Evolutionary conservation across 2,888 invertebrate species (phyloP), one percentile per base, ranked within the genome.

Genomic region (Odontomyia ornata): DNA sequence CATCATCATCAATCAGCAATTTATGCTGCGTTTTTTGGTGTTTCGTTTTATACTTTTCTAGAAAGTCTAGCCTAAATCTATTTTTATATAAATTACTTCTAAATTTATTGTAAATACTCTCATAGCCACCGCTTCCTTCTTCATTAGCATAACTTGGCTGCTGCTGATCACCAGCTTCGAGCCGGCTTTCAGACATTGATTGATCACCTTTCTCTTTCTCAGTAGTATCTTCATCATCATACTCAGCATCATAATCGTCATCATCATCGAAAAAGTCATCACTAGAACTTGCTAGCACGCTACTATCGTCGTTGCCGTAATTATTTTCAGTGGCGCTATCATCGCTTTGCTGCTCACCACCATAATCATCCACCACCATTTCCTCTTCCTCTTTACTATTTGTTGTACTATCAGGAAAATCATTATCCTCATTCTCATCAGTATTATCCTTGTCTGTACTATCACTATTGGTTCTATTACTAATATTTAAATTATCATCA

Each of bases 1-100:
- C 80, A 82, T 84, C 84, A 81, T 84, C 84, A 83, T 83, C 84
- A 83, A 84, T 83, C 82, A 84, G 82, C 83, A 84, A 83, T 83
- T 84, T 83, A 82, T 83, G 83, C 82, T 83, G 84, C 82, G 84
- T 83, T 84, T 80, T 80, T 83, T 79, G 76, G 72, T 78, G 75
- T 76, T 78, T 79, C 62, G 71, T 75, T 76, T 79, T 78, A 52
- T 75, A 81, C 79, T 81, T 83, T 57, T 84, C 84, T 80, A 83
- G 78, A 78, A 84, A 83, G 75, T 83, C 83, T 79, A 83, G 80
- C 56, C 84, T 81, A 77, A 83, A 83, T 72, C 82, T 82, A 77
- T 80, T 82, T 64, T 80, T 80, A 76, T 82, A 80, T 69, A 81
- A 82, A 76, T 81, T 80, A 76, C 77, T 78, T 75, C 79, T 81